phyloP scores from a whole-genome alignment of 2,797 vertebrate species.

The Artibeus jamaicensis region DNA sequence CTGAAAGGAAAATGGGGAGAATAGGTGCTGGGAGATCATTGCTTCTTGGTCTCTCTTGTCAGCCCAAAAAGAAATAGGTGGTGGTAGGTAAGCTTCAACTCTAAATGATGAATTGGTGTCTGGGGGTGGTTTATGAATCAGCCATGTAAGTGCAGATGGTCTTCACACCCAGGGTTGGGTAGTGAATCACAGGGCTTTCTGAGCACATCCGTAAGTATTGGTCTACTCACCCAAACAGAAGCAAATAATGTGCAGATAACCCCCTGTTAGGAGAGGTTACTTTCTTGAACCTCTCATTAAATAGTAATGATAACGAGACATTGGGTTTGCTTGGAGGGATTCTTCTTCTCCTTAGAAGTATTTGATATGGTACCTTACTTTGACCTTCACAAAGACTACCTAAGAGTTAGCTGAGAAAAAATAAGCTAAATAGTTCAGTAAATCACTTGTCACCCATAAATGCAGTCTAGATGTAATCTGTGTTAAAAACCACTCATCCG shows the following conservation, averaged over 20 bases:
- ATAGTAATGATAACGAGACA: neutral
- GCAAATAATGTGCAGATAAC: neutral
- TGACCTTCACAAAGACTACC: neutral
- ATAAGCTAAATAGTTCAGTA: neutral
- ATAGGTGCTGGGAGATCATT: neutral
- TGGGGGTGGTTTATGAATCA: neutral
- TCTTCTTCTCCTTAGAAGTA: constrained; percentile 12
- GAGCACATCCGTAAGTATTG: neutral
- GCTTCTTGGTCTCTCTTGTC: neutral
- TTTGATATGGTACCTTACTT: neutral
- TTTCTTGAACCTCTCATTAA: neutral
- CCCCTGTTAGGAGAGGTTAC: neutral
- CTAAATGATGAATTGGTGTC: neutral
- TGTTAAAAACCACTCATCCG: neutral
- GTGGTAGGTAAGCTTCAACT: neutral
- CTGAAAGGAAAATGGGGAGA: neutral
- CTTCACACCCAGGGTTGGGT: neutral
- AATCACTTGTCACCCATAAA: neutral
- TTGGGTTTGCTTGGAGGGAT: neutral
- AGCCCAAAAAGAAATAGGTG: neutral
- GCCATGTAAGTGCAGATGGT: neutral
- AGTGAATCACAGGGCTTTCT: neutral
- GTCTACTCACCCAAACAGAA: neutral
- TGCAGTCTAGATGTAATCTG: neutral
- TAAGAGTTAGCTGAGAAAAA: neutral